Evolutionary conservation across 2,113 vertebrate genomes (phyloP).

Genomic region (Nothoprocta pentlandii): DNA sequence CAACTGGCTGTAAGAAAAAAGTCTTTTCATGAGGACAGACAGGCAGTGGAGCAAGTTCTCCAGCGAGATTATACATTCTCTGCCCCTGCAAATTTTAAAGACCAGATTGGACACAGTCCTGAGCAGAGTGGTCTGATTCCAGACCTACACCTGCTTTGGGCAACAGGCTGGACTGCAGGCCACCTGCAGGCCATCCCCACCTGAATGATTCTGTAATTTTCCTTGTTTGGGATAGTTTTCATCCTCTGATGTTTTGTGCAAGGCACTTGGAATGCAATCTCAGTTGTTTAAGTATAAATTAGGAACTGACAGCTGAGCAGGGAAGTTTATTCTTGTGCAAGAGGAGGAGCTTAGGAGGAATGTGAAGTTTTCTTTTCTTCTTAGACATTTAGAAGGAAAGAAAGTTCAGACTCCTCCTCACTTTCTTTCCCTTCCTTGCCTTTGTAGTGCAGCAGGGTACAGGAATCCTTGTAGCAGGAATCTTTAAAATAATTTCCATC

Average conservation of each 20-base stretch:
- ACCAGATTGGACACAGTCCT: too few species aligned
- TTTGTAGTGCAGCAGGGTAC: neutral
- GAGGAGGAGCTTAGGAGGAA: neutral
- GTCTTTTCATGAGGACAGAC: too few species aligned
- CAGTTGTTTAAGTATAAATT: neutral
- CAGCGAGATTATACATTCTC: too few species aligned
- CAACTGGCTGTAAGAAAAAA: too few species aligned
- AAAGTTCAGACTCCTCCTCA: neutral
- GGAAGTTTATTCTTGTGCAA: neutral
- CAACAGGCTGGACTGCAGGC: neutral
- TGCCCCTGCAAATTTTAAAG: too few species aligned
- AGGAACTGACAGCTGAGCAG: neutral
- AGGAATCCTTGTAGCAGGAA: neutral
- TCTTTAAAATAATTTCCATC: neutral
- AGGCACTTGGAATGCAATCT: neutral
- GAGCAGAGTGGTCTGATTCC: neutral
- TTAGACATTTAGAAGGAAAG: neutral
- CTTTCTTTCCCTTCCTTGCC: neutral
- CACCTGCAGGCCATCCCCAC: neutral
- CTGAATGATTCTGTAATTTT: neutral
- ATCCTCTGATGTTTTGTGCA: neutral
- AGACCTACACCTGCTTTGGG: neutral
- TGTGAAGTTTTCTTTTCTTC: neutral
- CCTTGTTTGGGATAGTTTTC: neutral
- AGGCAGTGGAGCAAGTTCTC: too few species aligned